Conservation (phyloP, 2,113 vertebrate species). For the Mionectes macconnelli region DNA sequence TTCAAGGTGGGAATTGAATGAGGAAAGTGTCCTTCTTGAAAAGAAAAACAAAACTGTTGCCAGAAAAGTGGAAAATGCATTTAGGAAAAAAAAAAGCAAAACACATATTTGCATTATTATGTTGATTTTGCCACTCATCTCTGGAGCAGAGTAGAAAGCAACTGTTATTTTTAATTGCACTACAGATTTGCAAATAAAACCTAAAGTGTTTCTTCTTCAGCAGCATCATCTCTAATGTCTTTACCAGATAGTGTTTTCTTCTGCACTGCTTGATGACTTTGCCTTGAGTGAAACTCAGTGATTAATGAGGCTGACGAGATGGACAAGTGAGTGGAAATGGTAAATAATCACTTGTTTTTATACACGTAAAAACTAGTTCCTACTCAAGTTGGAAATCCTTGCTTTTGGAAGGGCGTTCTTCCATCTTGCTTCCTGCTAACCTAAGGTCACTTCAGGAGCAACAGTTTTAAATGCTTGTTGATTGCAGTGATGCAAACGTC, state of each 20-base stretch:
- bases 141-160: background rate
- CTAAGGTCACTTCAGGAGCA: slow-evolving; percentile 37
- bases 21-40: background rate
- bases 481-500: slow-evolving; percentile 27
- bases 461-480: slow-evolving; percentile 5
- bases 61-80: background rate
- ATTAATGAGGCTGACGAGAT: slow-evolving; percentile 20
- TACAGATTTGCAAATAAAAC: background rate
- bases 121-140: background rate
- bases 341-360: slow-evolving; percentile 45
- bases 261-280: background rate
- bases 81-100: background rate
- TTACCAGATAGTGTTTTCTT: slow-evolving; percentile 29
- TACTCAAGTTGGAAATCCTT: slow-evolving; percentile 33
- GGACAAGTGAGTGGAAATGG: slow-evolving; percentile 17
- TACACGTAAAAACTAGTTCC: background rate
- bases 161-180: background rate
- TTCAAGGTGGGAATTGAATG: background rate
- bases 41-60: background rate
- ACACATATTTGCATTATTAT: background rate
- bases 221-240: slow-evolving; percentile 3
- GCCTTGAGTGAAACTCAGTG: background rate
- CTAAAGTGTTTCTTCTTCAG: background rate
- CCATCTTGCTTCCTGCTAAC: slow-evolving; percentile 39
- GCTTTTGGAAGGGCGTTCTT: slow-evolving; percentile 27